Evolutionary conservation across 2,797 vertebrate genomes (phyloP).

Genomic region (Limosa lapponica): DNA sequence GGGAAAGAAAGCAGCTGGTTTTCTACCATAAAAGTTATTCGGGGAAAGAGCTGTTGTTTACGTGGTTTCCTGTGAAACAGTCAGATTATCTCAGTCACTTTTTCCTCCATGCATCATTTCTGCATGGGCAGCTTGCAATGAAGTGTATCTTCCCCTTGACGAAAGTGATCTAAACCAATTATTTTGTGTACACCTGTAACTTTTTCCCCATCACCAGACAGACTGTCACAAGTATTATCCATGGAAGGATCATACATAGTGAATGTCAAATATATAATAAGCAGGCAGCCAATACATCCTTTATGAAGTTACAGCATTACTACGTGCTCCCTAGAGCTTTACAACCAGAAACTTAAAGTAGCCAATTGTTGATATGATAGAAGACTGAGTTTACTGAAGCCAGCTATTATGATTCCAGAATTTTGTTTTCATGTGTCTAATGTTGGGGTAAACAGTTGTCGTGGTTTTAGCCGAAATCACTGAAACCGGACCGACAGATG

Average conservation of each 20-base stretch:
- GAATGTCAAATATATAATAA: background rate
- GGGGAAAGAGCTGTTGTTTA: background rate
- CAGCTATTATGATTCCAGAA: background rate
- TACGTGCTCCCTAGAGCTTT: background rate
- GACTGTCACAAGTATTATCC: background rate
- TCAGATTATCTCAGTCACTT: background rate
- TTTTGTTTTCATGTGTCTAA: background rate
- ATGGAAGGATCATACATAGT: background rate
- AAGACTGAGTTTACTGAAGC: background rate
- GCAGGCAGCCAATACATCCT: background rate
- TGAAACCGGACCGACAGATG: no score
- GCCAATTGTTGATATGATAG: background rate
- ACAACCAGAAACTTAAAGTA: background rate
- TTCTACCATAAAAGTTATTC: background rate
- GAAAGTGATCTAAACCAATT: background rate
- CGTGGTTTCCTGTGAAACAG: background rate
- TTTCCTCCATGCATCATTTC: background rate
- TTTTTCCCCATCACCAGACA: background rate
- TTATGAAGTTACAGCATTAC: background rate
- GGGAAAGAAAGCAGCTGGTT: background rate
- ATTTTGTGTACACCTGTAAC: background rate
- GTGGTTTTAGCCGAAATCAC: no score
- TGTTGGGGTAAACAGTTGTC: background rate
- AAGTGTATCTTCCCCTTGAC: background rate
- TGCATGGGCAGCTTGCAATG: background rate